Evolutionary conservation across 2,113 vertebrate genomes (phyloP), one percentile per base, ranked within the genome.

Genomic region (Dicrurus megarhynchus): DNA sequence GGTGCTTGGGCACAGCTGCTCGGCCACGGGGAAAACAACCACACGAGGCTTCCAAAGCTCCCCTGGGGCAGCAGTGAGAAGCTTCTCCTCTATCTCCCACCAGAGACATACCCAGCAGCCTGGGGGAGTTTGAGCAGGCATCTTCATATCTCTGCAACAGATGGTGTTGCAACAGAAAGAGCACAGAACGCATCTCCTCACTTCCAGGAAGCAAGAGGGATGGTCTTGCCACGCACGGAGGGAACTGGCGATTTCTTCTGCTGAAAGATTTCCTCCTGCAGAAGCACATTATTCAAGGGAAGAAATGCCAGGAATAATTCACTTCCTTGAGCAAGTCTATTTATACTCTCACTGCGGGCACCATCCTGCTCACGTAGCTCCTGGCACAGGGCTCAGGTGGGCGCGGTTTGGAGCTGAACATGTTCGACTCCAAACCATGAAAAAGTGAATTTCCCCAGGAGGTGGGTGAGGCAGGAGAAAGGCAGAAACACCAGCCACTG

Each of bases 131-230:
- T 65, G 70, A 89, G 81, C 56, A 76, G 87, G 71, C 80, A 89
- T 78, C 81, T 78, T 95, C 80, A 30, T 19, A 84, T 85, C 89
- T 88, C 88, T 80, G 86, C 90, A 90, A 46, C 90, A 94, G 95
- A 98, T 95, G 95, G 84, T 68, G 60, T 13, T 93, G 80, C 77
- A 80, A 88, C 69, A 83, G 84, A 53, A 76, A 32, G 78, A 87
- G 90, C 64, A 42, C 18, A 5, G 17, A 88, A 69, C 9, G 57
- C 80, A 80, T 46, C 77, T 84, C 95, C 89, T 68, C 94, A 52
- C 71, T 69, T 95, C 92, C 69, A 94, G 95, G 92, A 96, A 97
- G 67, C 65, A 88, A 95, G 91, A 95, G 53, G 57, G 83, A 96
- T 78, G 91, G 7, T 24, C 78, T 73, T 78, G 81, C 94, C 91